These are phyloP conservation scores for Sterna hirundo DNA, from an alignment of 2,113 vertebrate genomes.

Conservation along the genomic window DNA sequence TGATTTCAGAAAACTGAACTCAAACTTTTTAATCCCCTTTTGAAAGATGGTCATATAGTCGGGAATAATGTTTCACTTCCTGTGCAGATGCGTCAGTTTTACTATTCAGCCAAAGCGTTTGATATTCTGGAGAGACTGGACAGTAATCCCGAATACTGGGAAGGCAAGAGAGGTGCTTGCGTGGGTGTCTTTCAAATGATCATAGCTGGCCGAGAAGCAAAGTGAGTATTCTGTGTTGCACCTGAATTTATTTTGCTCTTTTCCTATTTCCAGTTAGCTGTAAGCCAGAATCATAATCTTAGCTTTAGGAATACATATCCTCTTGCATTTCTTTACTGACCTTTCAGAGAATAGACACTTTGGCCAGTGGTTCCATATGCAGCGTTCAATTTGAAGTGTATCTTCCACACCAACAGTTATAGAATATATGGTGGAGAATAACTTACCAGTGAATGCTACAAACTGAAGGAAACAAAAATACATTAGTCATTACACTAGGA, in stretches of 20 bases:
- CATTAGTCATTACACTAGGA: not conserved
- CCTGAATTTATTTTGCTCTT: not conserved
- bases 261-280: not conserved
- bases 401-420: not conserved
- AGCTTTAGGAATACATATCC: not conserved
- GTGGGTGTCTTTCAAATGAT: constrained; percentile 97
- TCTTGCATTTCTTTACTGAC: not conserved
- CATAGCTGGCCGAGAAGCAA: constrained; percentile 90
- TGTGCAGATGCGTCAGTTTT: constrained; percentile 95
- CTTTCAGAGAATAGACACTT: not conserved
- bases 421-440: not conserved
- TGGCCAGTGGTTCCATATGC: not conserved
- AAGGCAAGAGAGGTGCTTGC: constrained; percentile 96
- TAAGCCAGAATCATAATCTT: not conserved
- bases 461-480: not conserved
- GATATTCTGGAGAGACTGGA: constrained; percentile 92
- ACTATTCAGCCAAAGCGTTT: constrained; percentile 95
- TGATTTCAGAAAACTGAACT: constrained; percentile 1
- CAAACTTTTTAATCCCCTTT: not conserved
- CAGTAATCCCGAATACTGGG: constrained; percentile 91
- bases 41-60: not conserved
- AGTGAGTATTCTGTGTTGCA: constrained; percentile 74
- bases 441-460: not conserved
- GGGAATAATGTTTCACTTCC: constrained; percentile 44
- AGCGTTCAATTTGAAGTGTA: not conserved